Conservation (phyloP, 2,113 vertebrate genomes). For the Glaucomys volans region DNA sequence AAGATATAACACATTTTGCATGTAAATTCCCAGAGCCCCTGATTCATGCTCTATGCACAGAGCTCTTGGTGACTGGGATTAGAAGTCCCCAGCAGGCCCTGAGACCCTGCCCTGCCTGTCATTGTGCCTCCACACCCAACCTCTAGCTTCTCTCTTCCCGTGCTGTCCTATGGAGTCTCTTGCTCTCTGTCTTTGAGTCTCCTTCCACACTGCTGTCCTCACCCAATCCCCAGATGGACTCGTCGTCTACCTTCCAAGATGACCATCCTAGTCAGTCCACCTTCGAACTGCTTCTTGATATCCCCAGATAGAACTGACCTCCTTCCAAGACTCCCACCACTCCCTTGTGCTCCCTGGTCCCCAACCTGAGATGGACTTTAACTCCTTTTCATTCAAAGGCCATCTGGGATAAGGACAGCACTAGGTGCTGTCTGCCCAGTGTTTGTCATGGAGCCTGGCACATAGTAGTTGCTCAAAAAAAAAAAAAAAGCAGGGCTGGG, state of each 20-base stretch:
- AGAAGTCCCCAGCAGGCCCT: too few relatives aligned
- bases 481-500: background rate
- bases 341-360: background rate
- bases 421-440: too few relatives aligned
- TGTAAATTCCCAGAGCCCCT: background rate
- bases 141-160: background rate
- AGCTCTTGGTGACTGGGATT: background rate
- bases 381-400: background rate
- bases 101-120: background rate
- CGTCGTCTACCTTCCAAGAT: background rate
- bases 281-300: background rate
- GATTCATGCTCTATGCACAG: background rate
- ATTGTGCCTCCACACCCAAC: background rate
- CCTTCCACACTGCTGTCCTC: background rate
- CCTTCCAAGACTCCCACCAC: too few relatives aligned
- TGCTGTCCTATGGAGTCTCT: background rate
- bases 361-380: background rate
- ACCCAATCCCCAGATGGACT: background rate
- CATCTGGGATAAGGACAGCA: background rate
- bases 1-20: background rate
- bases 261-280: background rate
- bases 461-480: background rate
- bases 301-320: background rate
- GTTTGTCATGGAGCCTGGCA: background rate
- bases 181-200: background rate